Base-by-base conservation (phyloP, 1,140 invertebrate genomes). In the Mactra quadrangularis region DNA sequence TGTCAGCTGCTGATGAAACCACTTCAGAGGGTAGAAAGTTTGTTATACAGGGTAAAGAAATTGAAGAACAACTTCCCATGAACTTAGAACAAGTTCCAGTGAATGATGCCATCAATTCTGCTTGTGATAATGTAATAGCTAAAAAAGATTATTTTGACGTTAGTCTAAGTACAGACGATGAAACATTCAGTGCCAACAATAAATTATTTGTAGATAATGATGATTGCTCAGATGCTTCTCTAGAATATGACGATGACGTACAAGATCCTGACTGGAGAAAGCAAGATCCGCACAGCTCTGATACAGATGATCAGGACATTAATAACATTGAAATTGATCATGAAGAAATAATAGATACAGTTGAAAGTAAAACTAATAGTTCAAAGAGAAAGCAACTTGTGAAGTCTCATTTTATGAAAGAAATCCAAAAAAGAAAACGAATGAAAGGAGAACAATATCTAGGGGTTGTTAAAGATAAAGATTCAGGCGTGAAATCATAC, bases 401-500 rank as follows among this genome's bases (percentile, higher is more conserved):
- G 11, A 66, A 66, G 25, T 29, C 3, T 15, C 13, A 15, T 41
- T 66, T 38, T 27, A 50, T 71, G 68, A 74, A 57, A 33, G 52
- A 74, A 47, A 57, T 33, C n/a, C 50, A 55, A 27, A 74, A 38
- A 57, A 74, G 25, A 22, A 71, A 71, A 41, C 50, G 52, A 13
- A 74, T 74, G 70, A 74, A 22, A 41, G 70, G 70, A 19, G 70
- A 57, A 27, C 17, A 74, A n/a, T 74, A 74, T n/a, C 7, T 74
- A 45, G 70, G 70, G 22, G 70, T 74, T 3, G 15, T 3, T 15
- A 74, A 74, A 59, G 52, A 57, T 25, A 31, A 55, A 57, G 70
- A 57, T 55, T 50, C 62, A 41, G 41, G 68, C 17, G 68, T 52
- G 25, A 71, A 71, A 52, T 71, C 68, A 6, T 71, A 71, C 29